These are phyloP conservation scores for Andrena trimmerana DNA, from an alignment of 2,888 invertebrate species.

Conservation along the genomic window DNA sequence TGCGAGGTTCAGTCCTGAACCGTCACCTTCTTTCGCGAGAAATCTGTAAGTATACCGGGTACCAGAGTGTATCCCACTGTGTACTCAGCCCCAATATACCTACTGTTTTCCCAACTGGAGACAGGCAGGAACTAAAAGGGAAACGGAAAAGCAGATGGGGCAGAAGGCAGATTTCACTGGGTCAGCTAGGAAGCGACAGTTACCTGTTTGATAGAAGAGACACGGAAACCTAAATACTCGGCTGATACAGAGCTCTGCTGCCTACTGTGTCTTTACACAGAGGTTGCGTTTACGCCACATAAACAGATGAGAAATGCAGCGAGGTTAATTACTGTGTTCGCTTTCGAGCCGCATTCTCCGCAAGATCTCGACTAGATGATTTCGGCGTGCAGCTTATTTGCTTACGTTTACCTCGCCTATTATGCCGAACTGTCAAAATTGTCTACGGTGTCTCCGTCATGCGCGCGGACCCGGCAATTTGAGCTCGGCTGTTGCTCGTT, in stretches of 20 bases:
- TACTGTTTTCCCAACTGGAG: no score
- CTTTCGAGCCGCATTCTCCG: slow-evolving; percentile 22
- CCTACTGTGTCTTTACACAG: not conserved
- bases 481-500: not conserved
- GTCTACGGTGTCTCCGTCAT: not conserved
- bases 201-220: no score
- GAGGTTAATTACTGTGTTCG: slow-evolving; percentile 23
- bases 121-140: no score
- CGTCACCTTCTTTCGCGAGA: no score
- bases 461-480: not conserved
- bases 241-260: not conserved
- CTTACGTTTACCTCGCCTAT: not conserved
- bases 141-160: no score
- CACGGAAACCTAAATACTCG: not conserved
- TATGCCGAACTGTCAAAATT: slow-evolving; percentile 10
- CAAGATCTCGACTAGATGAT: slow-evolving; percentile 30
- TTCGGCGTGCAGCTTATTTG: slow-evolving; percentile 3
- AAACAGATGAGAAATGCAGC: slow-evolving; percentile 1
- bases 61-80: no score
- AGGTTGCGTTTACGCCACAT: not conserved
- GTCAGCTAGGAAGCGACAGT: no score
- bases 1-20: no score
- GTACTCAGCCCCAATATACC: no score
- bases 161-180: no score
- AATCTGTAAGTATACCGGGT: no score